Conservation (phyloP, 2,797 vertebrate species). For the Chaenodraco wilsoni region DNA sequence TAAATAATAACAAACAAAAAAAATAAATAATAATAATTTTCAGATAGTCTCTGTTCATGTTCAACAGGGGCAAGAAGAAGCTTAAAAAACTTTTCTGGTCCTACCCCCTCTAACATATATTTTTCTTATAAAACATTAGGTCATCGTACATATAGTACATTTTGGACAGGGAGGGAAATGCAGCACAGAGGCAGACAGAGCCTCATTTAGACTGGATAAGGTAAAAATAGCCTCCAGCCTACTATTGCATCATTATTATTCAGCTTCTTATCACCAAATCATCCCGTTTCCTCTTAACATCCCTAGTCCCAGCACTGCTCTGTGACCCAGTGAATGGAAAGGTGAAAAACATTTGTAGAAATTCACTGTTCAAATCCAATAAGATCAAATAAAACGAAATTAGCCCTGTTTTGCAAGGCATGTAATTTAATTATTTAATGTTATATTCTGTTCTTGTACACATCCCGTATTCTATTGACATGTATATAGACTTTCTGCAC, state of each 20-base stretch:
- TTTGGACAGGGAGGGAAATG: not conserved
- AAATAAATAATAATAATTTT: too few relatives aligned
- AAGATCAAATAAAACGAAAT: not conserved
- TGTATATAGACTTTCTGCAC: too few relatives aligned
- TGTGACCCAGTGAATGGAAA: not conserved
- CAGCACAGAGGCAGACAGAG: not conserved
- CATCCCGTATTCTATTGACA: too few relatives aligned
- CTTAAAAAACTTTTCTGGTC: too few relatives aligned
- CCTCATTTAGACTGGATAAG: not conserved
- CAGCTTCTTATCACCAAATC: not conserved
- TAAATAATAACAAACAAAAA: too few relatives aligned
- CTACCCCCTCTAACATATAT: too few relatives aligned
- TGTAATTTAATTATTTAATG: too few relatives aligned
- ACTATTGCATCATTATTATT: not conserved
- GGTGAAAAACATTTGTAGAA: not conserved
- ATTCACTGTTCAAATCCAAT: not conserved
- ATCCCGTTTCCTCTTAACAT: not conserved
- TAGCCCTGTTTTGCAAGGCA: not conserved
- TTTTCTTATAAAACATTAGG: too few relatives aligned
- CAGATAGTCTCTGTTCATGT: too few relatives aligned
- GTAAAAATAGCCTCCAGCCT: not conserved
- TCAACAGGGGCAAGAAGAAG: too few relatives aligned
- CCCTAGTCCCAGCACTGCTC: not conserved
- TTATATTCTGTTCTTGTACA: too few relatives aligned
- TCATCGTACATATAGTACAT: too few relatives aligned